These are phyloP conservation scores for Zele albiditarsus DNA, from an alignment of 2,888 invertebrate species.

Conservation along the genomic window DNA sequence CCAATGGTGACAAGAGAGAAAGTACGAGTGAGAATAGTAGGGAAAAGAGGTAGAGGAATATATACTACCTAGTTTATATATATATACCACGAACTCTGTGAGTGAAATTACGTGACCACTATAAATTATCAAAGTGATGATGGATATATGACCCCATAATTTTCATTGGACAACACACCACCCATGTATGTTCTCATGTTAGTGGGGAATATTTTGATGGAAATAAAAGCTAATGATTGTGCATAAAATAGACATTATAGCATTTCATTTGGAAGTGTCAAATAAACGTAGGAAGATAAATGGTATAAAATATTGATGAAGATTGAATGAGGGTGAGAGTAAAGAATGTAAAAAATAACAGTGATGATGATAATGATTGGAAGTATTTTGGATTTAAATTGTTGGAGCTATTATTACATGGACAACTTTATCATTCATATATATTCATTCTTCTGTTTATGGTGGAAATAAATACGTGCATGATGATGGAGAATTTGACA, in stretches of 20 bases:
- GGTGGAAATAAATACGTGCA: too few relatives aligned
- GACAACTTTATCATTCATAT: too few relatives aligned
- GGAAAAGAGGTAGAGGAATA: neutral
- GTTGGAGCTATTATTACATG: too few relatives aligned
- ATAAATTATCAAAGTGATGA: neutral
- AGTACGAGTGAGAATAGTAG: neutral
- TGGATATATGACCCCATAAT: constrained; percentile 1
- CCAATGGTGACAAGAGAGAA: neutral
- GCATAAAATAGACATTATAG: neutral
- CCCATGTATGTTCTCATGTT: neutral
- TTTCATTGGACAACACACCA: neutral
- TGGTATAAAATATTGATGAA: too few relatives aligned
- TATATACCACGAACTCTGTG: neutral
- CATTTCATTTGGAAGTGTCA: neutral
- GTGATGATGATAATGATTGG: too few relatives aligned
- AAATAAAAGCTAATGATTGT: neutral
- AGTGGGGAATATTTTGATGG: neutral
- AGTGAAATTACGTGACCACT: constrained; percentile 11
- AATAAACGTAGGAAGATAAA: neutral
- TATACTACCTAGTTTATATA: neutral
- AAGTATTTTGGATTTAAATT: too few relatives aligned
- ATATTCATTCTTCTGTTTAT: too few relatives aligned
- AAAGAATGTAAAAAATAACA: too few relatives aligned
- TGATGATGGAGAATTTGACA: too few relatives aligned
- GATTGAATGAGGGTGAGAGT: too few relatives aligned